phyloP scores from a whole-genome alignment of 2,888 invertebrate species.

The Gibbula magus region DNA sequence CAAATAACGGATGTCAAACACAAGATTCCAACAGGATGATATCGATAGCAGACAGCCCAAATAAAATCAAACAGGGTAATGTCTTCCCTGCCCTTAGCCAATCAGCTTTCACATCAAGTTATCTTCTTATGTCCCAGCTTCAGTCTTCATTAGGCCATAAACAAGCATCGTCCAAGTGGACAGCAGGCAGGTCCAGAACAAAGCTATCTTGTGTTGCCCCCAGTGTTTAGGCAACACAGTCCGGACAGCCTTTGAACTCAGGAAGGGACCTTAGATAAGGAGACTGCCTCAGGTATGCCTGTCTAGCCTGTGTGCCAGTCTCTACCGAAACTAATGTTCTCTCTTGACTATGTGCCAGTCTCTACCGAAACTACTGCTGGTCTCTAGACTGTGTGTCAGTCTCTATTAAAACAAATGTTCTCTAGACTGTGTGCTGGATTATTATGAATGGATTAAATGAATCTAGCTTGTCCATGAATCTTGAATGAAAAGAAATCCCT shows the following conservation, averaged over 20 bases:
- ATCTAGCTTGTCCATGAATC: too few relatives aligned
- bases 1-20: too few relatives aligned
- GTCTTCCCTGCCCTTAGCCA: background rate
- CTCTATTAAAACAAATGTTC: too few relatives aligned
- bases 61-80: background rate
- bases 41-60: background rate
- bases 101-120: constrained; percentile 1
- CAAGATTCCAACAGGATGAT: background rate
- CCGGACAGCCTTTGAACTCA: constrained; percentile 13
- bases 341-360: too few relatives aligned
- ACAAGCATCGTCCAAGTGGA: background rate
- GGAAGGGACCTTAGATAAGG: background rate
- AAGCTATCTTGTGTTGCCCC: constrained; percentile 5
- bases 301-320: too few relatives aligned
- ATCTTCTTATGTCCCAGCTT: constrained; percentile 18
- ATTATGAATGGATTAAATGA: too few relatives aligned
- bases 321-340: too few relatives aligned
- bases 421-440: too few relatives aligned
- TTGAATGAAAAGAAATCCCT: too few relatives aligned
- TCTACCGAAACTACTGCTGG: too few relatives aligned
- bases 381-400: too few relatives aligned
- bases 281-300: background rate
- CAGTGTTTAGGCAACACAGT: constrained; percentile 1
- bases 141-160: background rate
- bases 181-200: background rate